A percentile compares a stretch with the other conserved stretches of the same genome.
Evolutionary conservation across 2,113 vertebrate genomes (phyloP).

Genomic region (Toxotes chatareus): DNA sequence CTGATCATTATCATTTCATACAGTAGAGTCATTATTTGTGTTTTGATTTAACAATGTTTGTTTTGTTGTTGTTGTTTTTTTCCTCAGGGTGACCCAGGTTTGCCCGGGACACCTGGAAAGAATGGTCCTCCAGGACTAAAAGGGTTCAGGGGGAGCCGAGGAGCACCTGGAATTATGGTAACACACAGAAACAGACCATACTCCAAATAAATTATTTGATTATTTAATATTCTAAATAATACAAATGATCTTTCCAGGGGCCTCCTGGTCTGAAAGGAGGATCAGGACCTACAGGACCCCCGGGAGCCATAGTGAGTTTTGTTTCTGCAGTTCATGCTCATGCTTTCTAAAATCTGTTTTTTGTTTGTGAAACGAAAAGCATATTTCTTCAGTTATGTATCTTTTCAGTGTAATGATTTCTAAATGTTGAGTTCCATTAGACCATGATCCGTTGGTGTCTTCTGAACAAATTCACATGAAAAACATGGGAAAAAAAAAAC

Average conservation of each 20-base stretch:
- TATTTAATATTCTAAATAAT: neutral
- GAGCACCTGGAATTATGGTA: slow-evolving; percentile 91
- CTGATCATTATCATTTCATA: neutral
- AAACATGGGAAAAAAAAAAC: too few relatives aligned
- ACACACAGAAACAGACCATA: slow-evolving; percentile 52
- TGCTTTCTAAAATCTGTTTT: neutral
- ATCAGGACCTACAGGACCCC: slow-evolving; percentile 88
- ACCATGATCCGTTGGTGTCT: too few relatives aligned
- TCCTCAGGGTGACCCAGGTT: slow-evolving; percentile 93
- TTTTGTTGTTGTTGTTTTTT: neutral
- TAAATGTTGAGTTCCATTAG: too few relatives aligned
- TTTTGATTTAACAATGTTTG: neutral
- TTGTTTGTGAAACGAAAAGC: neutral
- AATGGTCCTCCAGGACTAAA: slow-evolving; percentile 91
- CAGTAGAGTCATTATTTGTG: neutral
- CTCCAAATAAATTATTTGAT: neutral
- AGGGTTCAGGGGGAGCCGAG: slow-evolving; percentile 94
- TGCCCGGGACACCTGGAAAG: slow-evolving; percentile 90
- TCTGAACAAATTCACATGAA: too few relatives aligned
- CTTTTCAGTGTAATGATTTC: too few relatives aligned
- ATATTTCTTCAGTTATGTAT: neutral
- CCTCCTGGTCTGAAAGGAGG: slow-evolving; percentile 94
- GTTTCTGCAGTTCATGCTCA: neutral
- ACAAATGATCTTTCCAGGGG: slow-evolving; percentile 83
- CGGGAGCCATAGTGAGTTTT: slow-evolving; percentile 91